Percentiles rank a stretch among this genome's conserved stretches.
These are phyloP conservation scores for Phoeniculus purpureus DNA, from an alignment of 2,797 vertebrate species.

Conservation along the genomic window DNA sequence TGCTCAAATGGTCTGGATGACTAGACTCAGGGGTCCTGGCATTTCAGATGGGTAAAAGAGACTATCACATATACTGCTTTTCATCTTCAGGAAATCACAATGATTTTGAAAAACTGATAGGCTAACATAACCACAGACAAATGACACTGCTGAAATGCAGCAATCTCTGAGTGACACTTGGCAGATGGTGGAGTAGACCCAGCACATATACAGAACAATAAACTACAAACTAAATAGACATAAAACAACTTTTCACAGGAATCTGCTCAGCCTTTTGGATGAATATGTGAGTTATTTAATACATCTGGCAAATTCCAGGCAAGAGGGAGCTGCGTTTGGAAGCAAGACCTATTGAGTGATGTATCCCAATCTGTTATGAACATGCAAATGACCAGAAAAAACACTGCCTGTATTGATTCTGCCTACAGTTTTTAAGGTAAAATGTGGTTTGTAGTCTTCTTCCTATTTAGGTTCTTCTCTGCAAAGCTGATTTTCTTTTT, in stretches of 20 bases:
- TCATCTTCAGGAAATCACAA: background rate
- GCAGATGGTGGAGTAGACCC: background rate
- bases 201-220: background rate
- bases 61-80: background rate
- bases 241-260: background rate
- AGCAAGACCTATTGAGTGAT: background rate
- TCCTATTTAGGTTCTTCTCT: background rate
- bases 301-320: background rate
- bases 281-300: background rate
- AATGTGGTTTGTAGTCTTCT: background rate
- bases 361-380: background rate
- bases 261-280: background rate
- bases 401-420: background rate
- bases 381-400: background rate
- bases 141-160: background rate
- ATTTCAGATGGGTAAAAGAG: background rate
- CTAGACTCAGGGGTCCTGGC: background rate
- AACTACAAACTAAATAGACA: constrained; percentile 17
- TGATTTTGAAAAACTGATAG: background rate
- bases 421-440: background rate
- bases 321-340: background rate
- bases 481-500: background rate
- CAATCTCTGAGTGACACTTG: background rate
- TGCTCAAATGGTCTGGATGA: background rate
- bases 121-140: background rate